Conservation (phyloP, 2,888 invertebrate genomes). For the Conistra vaccinii region DNA sequence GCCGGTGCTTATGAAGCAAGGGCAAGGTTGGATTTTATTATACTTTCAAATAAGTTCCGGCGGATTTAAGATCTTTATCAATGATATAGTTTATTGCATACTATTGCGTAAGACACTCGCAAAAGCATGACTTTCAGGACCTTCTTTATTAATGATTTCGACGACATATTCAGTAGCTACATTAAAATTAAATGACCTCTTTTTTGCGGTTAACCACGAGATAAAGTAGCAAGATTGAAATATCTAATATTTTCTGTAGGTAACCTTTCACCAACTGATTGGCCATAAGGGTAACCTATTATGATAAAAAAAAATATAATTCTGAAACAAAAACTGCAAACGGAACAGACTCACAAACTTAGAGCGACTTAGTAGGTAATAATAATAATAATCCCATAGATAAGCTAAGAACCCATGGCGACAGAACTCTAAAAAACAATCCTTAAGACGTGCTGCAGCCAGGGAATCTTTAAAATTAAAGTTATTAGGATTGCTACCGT, state of each 20-base stretch:
- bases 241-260: too few species aligned
- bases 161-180: too few species aligned
- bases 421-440: background rate
- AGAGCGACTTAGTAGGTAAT: background rate
- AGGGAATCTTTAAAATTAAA: background rate
- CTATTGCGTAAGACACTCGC: background rate
- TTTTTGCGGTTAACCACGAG: too few species aligned
- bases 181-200: too few species aligned
- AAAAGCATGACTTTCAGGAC: background rate
- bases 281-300: too few species aligned
- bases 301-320: too few species aligned
- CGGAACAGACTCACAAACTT: background rate
- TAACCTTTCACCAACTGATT: too few species aligned
- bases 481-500: conserved; percentile 5
- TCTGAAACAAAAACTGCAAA: too few species aligned
- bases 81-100: background rate
- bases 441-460: background rate
- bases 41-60: conserved; percentile 20
- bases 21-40: conserved; percentile 3
- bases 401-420: background rate
- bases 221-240: too few species aligned
- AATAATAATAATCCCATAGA: background rate
- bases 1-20: conserved; percentile 7
- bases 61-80: conserved; percentile 6
- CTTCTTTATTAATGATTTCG: background rate